Base-by-base conservation (phyloP, 1,140 invertebrate genomes). In the Dolichoris vasculosae region DNA sequence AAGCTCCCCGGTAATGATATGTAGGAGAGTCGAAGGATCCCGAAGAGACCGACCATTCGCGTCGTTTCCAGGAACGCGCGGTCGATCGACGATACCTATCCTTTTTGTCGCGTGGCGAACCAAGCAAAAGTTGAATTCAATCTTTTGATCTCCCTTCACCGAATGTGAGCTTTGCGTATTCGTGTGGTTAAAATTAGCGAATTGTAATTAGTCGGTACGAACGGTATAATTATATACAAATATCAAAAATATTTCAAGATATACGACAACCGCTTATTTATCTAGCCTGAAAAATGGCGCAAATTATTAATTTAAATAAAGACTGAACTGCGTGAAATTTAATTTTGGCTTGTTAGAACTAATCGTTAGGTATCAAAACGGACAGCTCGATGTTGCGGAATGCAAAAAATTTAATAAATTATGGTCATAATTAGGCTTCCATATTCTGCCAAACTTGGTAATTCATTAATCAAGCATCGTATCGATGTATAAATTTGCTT, bases 401-500 rank as follows among this genome's bases (percentile, higher is more conserved):
- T 43, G 40, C 38, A 43, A 73, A 23, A 73, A n/a, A 73, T 73
- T 73, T 73, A 73, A 73, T 73, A 73, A 73, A 73, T 73, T 20
- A 73, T 23, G 32, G 9, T 73, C 43, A 23, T 43, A 73, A 73
- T 73, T 40, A 73, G 38, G 9, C 38, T n/a, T 43, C 38, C 20
- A n/a, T 43, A 43, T n/a, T 43, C 30, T 32, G 40, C n/a, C 23
- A 38, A 73, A 32, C 2, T 7, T 20, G 13, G 0, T n/a, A n/a
- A 20, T 43, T 40, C 69, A 73, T 43, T 73, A 43, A 73, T 73
- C 69, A 73, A 7, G 7, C n/a, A 43, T 43, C 69, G 13, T n/a
- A 73, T 73, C 9, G 7, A 73, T 2, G 23, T 32, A 6, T 40
- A 30, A 38, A 73, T 26, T 32, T 13, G 40, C 38, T 20, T 43